These are phyloP conservation scores for Pongo abelii DNA, from an alignment of 2,113 vertebrate genomes.

Conservation along the genomic window DNA sequence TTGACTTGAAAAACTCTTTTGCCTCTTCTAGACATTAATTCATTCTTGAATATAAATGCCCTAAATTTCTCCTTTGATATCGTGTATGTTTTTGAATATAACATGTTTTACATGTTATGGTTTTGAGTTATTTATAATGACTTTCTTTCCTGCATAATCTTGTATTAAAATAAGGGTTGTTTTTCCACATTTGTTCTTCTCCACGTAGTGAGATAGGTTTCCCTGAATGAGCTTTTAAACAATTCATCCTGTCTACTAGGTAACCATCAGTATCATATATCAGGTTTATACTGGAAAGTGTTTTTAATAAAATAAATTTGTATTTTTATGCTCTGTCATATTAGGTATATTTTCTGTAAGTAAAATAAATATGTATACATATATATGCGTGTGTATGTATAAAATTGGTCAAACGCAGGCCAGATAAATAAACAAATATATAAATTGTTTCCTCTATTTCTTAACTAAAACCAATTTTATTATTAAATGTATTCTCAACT, in stretches of 20 bases:
- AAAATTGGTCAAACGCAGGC: not conserved
- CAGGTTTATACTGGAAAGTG: not conserved
- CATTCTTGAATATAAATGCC: constrained; percentile 10
- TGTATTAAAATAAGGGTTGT: not conserved
- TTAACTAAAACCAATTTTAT: constrained; percentile 14
- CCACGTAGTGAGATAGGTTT: not conserved
- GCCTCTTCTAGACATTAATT: not conserved
- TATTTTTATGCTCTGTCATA: not conserved
- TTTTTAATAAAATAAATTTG: not conserved
- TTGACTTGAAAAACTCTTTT: not conserved
- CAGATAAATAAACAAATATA: not conserved
- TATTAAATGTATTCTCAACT: not conserved
- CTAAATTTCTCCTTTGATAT: not conserved
- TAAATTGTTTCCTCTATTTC: not conserved
- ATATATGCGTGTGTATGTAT: not conserved
- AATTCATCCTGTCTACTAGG: not conserved
- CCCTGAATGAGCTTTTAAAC: not conserved
- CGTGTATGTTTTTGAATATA: not conserved
- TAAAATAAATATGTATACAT: not conserved
- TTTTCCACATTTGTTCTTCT: not conserved
- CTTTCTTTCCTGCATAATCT: not conserved
- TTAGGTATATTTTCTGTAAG: not conserved
- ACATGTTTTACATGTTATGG: not conserved
- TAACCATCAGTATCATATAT: not conserved
- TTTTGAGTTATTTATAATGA: constrained; percentile 1